Conservation (phyloP, 2,797 vertebrate genomes). For the Sebastolobus altivelis region DNA sequence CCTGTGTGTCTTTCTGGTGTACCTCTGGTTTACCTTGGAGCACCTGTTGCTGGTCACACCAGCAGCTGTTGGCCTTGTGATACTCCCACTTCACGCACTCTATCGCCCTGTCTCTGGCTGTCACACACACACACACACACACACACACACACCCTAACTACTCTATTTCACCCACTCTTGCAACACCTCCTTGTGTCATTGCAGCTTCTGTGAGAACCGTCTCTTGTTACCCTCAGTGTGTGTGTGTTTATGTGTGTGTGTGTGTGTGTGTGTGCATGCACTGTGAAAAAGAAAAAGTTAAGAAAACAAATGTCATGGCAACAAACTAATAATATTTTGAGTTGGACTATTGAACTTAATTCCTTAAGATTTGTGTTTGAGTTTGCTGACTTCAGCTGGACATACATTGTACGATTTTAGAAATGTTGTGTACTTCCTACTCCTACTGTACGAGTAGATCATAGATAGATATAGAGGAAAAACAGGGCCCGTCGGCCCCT, state of each 20-base stretch:
- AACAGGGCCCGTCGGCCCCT: too few relatives aligned
- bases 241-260: not conserved
- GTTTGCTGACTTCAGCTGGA: not conserved
- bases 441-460: too few relatives aligned
- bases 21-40: constrained; percentile 61
- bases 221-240: not conserved
- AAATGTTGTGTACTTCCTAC: too few relatives aligned
- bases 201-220: not conserved
- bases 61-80: constrained; percentile 75
- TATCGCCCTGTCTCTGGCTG: constrained; percentile 5
- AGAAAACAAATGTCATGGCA: not conserved
- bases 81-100: constrained; percentile 42
- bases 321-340: not conserved
- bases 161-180: constrained; percentile 32
- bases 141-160: constrained; percentile 10
- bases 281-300: not conserved
- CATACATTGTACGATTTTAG: too few relatives aligned
- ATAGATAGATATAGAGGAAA: too few relatives aligned
- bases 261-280: not conserved
- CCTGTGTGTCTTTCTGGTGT: constrained; percentile 7
- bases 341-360: not conserved
- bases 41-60: constrained; percentile 71
- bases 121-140: constrained; percentile 2
- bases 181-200: constrained; percentile 19
- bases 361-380: not conserved